Percentiles rank a stretch among this genome's conserved stretches.
phyloP scores from a whole-genome alignment of 2,888 invertebrate species.

The Epistrophe eligans region DNA sequence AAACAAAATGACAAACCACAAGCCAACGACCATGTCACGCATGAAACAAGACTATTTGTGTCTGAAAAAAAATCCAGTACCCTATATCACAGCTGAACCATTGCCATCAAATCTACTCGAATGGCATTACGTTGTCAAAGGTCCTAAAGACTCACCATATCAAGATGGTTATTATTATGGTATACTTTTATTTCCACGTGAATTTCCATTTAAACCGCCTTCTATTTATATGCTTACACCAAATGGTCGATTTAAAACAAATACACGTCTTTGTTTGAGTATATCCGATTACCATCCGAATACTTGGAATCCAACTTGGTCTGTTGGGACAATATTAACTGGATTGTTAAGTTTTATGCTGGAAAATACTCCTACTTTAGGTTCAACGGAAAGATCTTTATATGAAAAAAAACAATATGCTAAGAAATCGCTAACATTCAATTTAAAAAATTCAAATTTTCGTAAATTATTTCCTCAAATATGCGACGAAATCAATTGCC shows the following conservation, averaged over 20 bases:
- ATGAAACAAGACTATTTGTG: constrained; percentile 98
- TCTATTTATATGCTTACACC: constrained; percentile 99
- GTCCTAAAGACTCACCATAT: constrained; percentile 97
- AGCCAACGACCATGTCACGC: constrained; percentile 90
- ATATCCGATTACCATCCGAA: constrained; percentile 89
- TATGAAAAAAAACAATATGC: constrained; percentile 93
- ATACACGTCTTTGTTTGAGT: constrained; percentile 96
- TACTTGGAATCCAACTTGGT: constrained; percentile 99
- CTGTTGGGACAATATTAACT: constrained; percentile 97
- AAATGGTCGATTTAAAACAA: constrained; percentile 96
- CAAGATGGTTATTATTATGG: constrained; percentile 97
- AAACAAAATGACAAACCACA: constrained; percentile 81
- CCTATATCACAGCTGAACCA: constrained; percentile 97
- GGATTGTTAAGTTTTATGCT: constrained; percentile 98
- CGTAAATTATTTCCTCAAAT: constrained; percentile 97
- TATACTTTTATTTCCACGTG: constrained; percentile 97
- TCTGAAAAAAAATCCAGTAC: constrained; percentile 97
- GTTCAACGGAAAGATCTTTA: constrained; percentile 96
- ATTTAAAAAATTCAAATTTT: constrained; percentile 95
- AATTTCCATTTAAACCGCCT: constrained; percentile 99
- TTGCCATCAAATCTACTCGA: constrained; percentile 97
- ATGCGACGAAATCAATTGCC: constrained; percentile 89
- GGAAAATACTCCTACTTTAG: constrained; percentile 97
- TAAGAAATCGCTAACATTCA: constrained; percentile 94
- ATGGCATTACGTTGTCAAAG: constrained; percentile 98